Evolutionary conservation across 2,797 vertebrate species (phyloP).

Genomic region (Sorex maritimensis): DNA sequence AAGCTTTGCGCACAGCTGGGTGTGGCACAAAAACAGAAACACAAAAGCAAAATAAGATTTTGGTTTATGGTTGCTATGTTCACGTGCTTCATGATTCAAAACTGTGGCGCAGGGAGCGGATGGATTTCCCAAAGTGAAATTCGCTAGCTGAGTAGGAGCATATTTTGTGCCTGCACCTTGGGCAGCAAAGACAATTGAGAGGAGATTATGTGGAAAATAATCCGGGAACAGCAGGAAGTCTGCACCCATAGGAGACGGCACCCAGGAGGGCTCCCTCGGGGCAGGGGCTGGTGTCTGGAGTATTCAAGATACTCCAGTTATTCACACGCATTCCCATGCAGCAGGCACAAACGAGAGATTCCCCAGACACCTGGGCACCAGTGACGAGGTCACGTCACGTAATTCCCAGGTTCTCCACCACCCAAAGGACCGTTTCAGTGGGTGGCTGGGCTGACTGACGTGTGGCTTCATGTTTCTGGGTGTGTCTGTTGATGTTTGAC

Average conservation of each 20-base stretch:
- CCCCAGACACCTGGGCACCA: not conserved
- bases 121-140: slow-evolving; percentile 26
- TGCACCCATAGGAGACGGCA: not conserved
- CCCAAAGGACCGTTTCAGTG: not conserved
- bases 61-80: not conserved
- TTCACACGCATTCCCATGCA: not conserved
- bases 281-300: not conserved
- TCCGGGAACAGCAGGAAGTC: not conserved
- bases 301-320: not conserved
- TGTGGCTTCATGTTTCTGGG: slow-evolving; percentile 69
- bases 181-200: not conserved
- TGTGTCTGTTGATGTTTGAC: slow-evolving; percentile 63
- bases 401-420: slow-evolving; percentile 35
- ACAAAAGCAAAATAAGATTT: not conserved
- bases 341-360: not conserved
- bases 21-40: no score
- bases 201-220: not conserved
- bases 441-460: not conserved
- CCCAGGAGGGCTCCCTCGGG: slow-evolving; percentile 15
- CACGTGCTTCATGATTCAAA: not conserved
- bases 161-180: not conserved
- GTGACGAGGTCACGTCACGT: not conserved
- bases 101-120: slow-evolving; percentile 13
- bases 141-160: not conserved
- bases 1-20: no score